A percentile compares a stretch with the other conserved stretches of the same genome.
Evolutionary conservation across 1,140 invertebrate genomes (phyloP).

Genomic region (Papilio polytes): DNA sequence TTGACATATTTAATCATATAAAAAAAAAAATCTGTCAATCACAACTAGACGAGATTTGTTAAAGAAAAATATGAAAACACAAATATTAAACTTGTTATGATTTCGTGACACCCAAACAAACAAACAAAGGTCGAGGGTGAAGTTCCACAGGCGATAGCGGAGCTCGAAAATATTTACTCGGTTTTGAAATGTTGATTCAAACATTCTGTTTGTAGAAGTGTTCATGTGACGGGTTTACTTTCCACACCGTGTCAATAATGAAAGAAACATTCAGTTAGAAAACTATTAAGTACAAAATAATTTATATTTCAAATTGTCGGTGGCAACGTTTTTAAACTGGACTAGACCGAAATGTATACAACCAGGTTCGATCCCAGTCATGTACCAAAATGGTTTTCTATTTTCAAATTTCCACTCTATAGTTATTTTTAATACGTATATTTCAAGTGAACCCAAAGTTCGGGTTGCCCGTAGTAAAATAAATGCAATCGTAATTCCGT

Average conservation of each 20-base stretch:
- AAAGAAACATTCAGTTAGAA: neutral
- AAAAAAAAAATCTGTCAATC: neutral
- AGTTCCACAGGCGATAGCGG: neutral
- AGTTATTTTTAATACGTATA: neutral
- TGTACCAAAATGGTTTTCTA: too few relatives aligned
- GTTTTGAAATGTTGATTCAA: conserved; percentile 21
- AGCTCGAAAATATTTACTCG: conserved; percentile 16
- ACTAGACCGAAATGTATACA: too few relatives aligned
- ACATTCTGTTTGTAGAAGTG: conserved; percentile 15
- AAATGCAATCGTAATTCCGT: neutral
- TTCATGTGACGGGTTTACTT: conserved; percentile 20
- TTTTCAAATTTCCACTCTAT: too few relatives aligned
- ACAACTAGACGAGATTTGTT: neutral
- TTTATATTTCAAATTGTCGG: neutral
- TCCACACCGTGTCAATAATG: conserved; percentile 1
- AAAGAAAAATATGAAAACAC: conserved; percentile 23
- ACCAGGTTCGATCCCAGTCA: too few relatives aligned
- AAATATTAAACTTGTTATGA: conserved; percentile 19
- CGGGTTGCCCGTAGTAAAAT: neutral
- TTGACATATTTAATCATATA: neutral
- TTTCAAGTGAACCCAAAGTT: neutral
- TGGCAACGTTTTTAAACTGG: neutral
- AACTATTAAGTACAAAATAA: neutral
- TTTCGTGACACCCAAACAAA: conserved; percentile 19
- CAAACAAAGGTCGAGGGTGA: conserved; percentile 1